Evolutionary conservation across 2,888 invertebrate species (phyloP).

Genomic region (Drosophila ezoana): DNA sequence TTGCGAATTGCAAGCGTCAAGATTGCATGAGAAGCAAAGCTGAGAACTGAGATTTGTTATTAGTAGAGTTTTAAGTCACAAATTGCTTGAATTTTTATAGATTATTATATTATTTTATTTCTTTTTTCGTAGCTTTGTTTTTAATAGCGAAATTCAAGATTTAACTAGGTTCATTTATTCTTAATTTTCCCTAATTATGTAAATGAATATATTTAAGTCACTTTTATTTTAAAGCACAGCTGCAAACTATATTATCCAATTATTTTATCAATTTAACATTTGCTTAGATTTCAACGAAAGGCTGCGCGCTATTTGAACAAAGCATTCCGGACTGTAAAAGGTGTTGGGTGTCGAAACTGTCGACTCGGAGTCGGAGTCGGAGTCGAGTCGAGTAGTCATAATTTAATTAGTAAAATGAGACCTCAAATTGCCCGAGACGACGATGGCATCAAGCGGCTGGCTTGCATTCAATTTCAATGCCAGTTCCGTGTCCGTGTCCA

Average conservation of each 20-base stretch:
- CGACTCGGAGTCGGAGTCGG: constrained; percentile 24
- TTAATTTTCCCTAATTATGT: too few relatives aligned
- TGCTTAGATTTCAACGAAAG: constrained; percentile 1
- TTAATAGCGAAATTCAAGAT: too few relatives aligned
- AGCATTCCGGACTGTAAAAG: constrained; percentile 27
- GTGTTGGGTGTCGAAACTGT: constrained; percentile 63
- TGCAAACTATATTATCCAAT: background rate
- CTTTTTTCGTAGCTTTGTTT: too few relatives aligned
- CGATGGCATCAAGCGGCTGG: constrained; percentile 40
- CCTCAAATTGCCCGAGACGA: constrained; percentile 68
- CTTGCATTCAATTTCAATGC: constrained; percentile 64
- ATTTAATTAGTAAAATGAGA: constrained; percentile 81
- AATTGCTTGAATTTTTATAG: too few relatives aligned
- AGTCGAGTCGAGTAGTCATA: constrained; percentile 57
- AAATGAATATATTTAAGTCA: too few relatives aligned
- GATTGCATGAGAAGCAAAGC: too few relatives aligned
- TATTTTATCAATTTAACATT: constrained; percentile 11
- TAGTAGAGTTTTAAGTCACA: too few relatives aligned
- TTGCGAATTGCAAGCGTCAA: too few relatives aligned
- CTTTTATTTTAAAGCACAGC: background rate
- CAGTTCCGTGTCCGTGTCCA: constrained; percentile 25
- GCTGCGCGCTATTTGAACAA: constrained; percentile 12
- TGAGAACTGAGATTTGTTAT: too few relatives aligned
- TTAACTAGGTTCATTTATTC: too few relatives aligned
- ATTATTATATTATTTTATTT: too few relatives aligned